Evolutionary conservation across 2,113 vertebrate genomes (phyloP).

Genomic region (Corythornis madagascariensis): DNA sequence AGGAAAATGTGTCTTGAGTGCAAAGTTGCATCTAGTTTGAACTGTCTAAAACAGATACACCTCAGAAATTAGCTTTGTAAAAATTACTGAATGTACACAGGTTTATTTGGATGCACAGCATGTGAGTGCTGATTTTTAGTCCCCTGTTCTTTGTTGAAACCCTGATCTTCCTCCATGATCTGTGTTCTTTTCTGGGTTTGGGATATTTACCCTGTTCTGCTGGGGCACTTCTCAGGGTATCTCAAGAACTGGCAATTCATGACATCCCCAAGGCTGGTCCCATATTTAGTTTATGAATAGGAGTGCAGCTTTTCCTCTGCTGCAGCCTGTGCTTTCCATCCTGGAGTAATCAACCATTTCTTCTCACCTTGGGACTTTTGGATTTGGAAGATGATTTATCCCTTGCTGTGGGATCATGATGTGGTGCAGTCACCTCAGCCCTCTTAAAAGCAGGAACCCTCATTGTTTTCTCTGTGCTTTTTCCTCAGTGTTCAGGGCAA

Average conservation of each 20-base stretch:
- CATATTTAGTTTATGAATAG: background rate
- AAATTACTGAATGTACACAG: background rate
- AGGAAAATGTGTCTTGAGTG: background rate
- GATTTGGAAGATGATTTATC: background rate
- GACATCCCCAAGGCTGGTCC: background rate
- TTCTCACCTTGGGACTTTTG: background rate
- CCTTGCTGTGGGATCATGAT: background rate
- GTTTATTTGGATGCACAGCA: background rate
- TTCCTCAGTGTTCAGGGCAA: background rate
- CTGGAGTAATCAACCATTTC: background rate
- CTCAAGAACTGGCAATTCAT: background rate
- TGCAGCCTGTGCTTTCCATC: background rate
- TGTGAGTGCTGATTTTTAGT: background rate
- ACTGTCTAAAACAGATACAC: background rate
- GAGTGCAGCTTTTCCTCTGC: background rate
- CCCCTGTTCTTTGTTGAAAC: background rate
- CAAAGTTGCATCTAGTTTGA: background rate
- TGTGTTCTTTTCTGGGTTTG: background rate
- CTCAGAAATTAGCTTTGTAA: background rate
- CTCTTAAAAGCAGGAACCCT: background rate
- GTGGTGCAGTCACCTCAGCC: background rate
- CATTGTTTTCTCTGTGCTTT: background rate
- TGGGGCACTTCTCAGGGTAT: background rate
- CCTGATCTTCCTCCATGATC: background rate
- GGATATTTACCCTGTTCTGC: background rate